Conservation (phyloP, 2,888 invertebrate genomes). For the Sarcophaga caerulescens region DNA sequence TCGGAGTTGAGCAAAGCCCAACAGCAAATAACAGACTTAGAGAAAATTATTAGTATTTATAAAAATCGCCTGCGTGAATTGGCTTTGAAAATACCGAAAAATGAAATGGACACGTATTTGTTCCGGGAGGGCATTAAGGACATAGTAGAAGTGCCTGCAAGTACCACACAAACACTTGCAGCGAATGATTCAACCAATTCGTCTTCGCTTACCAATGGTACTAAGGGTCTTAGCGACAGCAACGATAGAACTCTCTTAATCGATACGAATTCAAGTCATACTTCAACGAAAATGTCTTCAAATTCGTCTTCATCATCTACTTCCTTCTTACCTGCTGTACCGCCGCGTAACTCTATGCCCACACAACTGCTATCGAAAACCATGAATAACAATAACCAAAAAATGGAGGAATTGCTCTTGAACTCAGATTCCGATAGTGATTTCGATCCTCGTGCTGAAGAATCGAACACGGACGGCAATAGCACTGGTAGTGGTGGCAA, state of each 20-base stretch:
- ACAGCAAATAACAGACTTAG: slow-evolving; percentile 92
- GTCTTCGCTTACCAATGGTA: slow-evolving; percentile 57
- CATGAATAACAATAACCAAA: slow-evolving; percentile 86
- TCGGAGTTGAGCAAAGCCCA: slow-evolving; percentile 94
- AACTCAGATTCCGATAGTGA: slow-evolving; percentile 91
- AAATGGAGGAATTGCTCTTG: slow-evolving; percentile 88
- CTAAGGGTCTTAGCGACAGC: slow-evolving; percentile 69
- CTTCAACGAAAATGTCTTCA: slow-evolving; percentile 72
- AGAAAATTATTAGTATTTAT: slow-evolving; percentile 91
- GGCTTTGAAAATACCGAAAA: slow-evolving; percentile 80
- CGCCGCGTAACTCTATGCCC: slow-evolving; percentile 77
- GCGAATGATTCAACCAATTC: slow-evolving; percentile 40
- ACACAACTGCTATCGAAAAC: slow-evolving; percentile 82
- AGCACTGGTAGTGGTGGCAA: slow-evolving; percentile 77
- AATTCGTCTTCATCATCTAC: slow-evolving; percentile 75
- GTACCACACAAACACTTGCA: slow-evolving; percentile 71
- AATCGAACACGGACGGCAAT: slow-evolving; percentile 81
- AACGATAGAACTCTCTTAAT: slow-evolving; percentile 79
- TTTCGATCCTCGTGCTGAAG: slow-evolving; percentile 94
- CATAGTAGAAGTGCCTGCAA: slow-evolving; percentile 81
- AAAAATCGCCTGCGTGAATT: slow-evolving; percentile 90
- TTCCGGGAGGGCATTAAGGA: slow-evolving; percentile 83
- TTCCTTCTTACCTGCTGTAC: slow-evolving; percentile 80
- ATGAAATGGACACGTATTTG: slow-evolving; percentile 81
- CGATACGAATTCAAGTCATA: slow-evolving; percentile 76